Evolutionary conservation across 2,113 vertebrate genomes (phyloP), one percentile per base, ranked within the genome.

Genomic region (Nothoprocta pentlandii): DNA sequence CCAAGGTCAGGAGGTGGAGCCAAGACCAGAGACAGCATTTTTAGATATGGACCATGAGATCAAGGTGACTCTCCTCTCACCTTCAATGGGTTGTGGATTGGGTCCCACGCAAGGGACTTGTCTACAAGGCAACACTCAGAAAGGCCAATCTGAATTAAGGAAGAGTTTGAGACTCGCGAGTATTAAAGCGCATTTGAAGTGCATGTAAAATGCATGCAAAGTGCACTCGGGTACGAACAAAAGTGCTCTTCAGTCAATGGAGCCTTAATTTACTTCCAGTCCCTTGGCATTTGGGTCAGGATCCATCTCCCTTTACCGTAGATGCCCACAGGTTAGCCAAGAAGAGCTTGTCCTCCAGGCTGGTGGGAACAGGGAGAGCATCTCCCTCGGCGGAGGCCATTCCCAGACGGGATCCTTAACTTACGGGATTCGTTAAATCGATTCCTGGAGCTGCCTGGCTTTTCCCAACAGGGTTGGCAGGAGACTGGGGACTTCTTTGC

Each of bases 11-110:
- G 10, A 26, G 39, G 7, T 41, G 53, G 8, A 63, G 3, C 34
- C n/a, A 1, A 1, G 22, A 30, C 30, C 54, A 9, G 0, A 21
- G 8, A 0, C 6, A 4, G 2, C 3, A 4, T 1, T 62, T 71
- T 39, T 2, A 5, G 25, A 6, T 1, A 0, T 5, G 34, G 54
- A 54, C 16, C 6, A 5, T 0, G 66, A 41, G 47, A 4, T 5
- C 36, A 41, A 70, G 7, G 16, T 71, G 19, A 6, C 7, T 5
- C 23, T 36, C 36, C n/a, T 46, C 26, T 9, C 51, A 16, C 3
- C 75, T 49, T 13, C 47, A 1, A 4, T 20, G 51, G 49, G 14
- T 2, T 0, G 4, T 4, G n/a, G 67, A 2, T 8, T 13, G 54
- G 36, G 8, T 20, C 44, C 36, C 3, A 25, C n/a, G 4, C 56